phyloP scores from a whole-genome alignment of 2,888 invertebrate species.

The Eudasyphora cyanicolor region DNA sequence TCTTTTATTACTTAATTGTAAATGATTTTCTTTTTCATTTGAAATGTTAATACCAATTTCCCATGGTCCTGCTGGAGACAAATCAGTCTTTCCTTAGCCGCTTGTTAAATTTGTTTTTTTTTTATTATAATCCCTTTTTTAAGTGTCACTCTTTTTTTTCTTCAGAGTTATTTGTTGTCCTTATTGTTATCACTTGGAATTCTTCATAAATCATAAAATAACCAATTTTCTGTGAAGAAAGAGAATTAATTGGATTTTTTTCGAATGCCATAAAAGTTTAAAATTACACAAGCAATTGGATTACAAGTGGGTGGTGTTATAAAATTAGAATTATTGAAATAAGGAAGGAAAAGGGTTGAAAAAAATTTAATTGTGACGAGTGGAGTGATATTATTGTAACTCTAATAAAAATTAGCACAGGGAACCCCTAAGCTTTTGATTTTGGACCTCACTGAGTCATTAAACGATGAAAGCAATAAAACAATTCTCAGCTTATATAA shows the following conservation, averaged over 20 bases:
- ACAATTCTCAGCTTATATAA: too few species aligned
- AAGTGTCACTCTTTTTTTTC: not conserved
- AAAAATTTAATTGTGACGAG: too few species aligned
- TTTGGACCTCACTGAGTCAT: too few species aligned
- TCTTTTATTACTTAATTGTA: constrained; percentile 1
- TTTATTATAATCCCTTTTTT: not conserved
- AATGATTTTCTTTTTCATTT: constrained; percentile 2
- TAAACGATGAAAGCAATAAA: too few species aligned
- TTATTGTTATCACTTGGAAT: not conserved
- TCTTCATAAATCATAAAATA: not conserved
- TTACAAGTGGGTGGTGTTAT: too few species aligned
- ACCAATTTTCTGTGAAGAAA: not conserved
- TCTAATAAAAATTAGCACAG: too few species aligned
- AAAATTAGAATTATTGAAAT: too few species aligned
- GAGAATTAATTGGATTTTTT: not conserved
- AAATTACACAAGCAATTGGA: too few species aligned
- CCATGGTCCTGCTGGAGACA: not conserved
- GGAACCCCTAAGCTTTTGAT: too few species aligned
- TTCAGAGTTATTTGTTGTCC: not conserved
- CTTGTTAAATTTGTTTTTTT: not conserved
- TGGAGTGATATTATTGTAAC: too few species aligned
- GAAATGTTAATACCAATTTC: not conserved
- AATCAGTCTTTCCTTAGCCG: too few species aligned
- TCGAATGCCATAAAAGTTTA: not conserved
- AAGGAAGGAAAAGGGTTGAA: too few species aligned